Evolutionary conservation across 2,113 vertebrate genomes (phyloP).

Genomic region (Thinocorus orbignyianus): DNA sequence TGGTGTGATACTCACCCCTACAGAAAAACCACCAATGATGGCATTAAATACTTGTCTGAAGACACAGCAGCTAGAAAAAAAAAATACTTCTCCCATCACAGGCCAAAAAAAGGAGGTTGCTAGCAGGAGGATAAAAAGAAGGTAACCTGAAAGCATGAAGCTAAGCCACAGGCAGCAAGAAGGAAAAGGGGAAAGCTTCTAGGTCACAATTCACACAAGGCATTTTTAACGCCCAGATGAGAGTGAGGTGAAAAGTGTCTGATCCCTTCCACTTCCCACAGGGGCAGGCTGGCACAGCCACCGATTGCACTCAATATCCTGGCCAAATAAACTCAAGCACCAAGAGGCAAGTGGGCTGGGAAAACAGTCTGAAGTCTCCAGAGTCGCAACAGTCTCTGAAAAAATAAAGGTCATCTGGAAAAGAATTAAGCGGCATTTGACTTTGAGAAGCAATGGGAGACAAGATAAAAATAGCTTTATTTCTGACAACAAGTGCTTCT

Average conservation of each 20-base stretch:
- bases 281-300: background rate
- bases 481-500: constrained; percentile 65
- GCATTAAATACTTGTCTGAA: background rate
- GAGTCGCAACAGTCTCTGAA: background rate
- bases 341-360: background rate
- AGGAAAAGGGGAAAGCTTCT: background rate
- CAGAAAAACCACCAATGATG: background rate
- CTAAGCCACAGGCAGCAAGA: background rate
- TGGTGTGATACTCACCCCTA: background rate
- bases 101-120: background rate
- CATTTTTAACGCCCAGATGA: background rate
- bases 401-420: constrained; percentile 56
- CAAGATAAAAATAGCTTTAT: constrained; percentile 46
- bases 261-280: background rate
- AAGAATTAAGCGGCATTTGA: constrained; percentile 32
- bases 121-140: background rate
- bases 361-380: background rate
- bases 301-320: background rate
- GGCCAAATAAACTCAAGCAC: background rate
- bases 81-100: background rate
- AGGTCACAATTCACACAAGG: background rate
- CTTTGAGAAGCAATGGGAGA: constrained; percentile 46
- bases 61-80: background rate
- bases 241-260: background rate
- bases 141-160: background rate